These are phyloP conservation scores for Dynastes maya DNA, from an alignment of 2,888 invertebrate species.

Conservation along the genomic window DNA sequence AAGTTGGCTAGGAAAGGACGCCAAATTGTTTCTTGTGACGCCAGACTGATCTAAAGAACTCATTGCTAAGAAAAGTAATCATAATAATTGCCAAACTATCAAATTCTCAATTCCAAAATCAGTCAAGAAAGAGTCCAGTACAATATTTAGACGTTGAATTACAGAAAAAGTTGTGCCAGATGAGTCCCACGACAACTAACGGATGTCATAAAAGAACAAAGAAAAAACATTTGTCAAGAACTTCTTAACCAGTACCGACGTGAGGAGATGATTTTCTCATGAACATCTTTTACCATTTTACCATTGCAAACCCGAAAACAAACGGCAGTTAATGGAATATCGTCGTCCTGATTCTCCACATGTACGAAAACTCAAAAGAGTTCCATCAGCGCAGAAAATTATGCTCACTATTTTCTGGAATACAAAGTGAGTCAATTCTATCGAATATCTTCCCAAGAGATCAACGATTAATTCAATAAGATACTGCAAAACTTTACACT, in stretches of 20 bases:
- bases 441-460: background rate
- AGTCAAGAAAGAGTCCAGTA: too few species aligned
- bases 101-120: too few species aligned
- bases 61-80: too few species aligned
- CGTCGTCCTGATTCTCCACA: background rate
- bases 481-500: slow-evolving; percentile 11
- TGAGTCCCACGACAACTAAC: too few species aligned
- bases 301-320: background rate
- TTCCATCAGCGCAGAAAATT: slow-evolving; percentile 13
- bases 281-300: background rate
- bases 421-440: slow-evolving; percentile 1
- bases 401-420: slow-evolving; percentile 26
- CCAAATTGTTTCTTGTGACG: background rate
- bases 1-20: too few species aligned
- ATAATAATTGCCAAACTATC: too few species aligned
- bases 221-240: slow-evolving; percentile 14
- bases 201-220: background rate
- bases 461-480: slow-evolving; percentile 25
- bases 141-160: too few species aligned
- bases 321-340: too few species aligned
- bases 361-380: slow-evolving; percentile 24
- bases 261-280: slow-evolving; percentile 15
- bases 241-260: background rate
- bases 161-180: too few species aligned
- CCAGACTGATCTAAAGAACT: too few species aligned